Evolutionary conservation across 2,113 vertebrate species (phyloP).

Genomic region (Dendropsophus ebraccatus): DNA sequence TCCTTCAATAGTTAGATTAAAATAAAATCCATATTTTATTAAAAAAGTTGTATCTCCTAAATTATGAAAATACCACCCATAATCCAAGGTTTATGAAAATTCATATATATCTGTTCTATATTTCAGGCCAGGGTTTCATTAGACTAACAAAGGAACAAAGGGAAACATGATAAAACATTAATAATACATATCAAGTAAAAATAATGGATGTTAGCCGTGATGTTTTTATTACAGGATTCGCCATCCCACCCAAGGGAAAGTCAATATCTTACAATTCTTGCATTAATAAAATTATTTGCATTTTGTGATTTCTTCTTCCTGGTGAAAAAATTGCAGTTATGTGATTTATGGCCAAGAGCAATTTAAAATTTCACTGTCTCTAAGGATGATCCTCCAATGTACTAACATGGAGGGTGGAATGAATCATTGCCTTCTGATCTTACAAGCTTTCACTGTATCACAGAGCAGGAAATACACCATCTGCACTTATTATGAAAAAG

Average conservation of each 20-base stretch:
- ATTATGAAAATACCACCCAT: neutral
- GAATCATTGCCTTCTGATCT: conserved; percentile 78
- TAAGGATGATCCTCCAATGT: conserved; percentile 72
- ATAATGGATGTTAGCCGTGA: conserved; percentile 28
- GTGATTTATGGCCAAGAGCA: conserved; percentile 80
- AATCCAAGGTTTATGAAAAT: conserved; percentile 2
- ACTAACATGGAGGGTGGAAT: conserved; percentile 74
- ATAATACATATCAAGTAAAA: conserved; percentile 29
- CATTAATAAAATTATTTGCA: conserved; percentile 79
- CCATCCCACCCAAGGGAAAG: conserved; percentile 75
- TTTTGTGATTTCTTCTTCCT: conserved; percentile 60
- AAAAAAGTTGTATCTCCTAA: neutral
- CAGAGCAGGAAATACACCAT: conserved; percentile 65
- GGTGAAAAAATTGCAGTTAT: conserved; percentile 69
- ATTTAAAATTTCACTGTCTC: conserved; percentile 75
- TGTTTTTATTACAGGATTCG: conserved; percentile 49
- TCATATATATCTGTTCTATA: conserved; percentile 7
- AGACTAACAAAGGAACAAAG: conserved; percentile 9
- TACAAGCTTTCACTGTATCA: conserved; percentile 73
- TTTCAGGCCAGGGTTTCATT: conserved; percentile 19
- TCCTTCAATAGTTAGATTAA: neutral
- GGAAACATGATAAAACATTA: conserved; percentile 24
- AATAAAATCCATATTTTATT: neutral
- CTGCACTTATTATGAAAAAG: conserved; percentile 63
- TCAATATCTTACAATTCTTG: conserved; percentile 80